Conservation (phyloP, 2,797 vertebrate species). For the Petrocephalus schoutedeni region DNA sequence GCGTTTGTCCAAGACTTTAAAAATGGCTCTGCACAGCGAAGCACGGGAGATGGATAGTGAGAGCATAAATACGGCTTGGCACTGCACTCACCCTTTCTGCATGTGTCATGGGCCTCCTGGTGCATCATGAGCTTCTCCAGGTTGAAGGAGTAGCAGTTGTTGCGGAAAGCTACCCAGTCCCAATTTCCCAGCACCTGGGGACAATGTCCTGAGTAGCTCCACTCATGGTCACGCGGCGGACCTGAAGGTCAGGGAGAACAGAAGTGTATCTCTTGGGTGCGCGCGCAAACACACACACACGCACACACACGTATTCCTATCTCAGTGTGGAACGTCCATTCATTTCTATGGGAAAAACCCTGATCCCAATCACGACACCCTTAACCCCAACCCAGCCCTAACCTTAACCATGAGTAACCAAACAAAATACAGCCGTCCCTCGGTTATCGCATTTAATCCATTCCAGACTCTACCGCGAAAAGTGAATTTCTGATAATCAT, state of each 20-base stretch:
- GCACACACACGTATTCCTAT: not conserved
- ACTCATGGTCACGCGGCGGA: slow-evolving; percentile 56
- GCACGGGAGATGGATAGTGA: not conserved
- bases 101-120: slow-evolving; percentile 75
- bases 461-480: too few relatives aligned
- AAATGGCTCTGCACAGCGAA: not conserved
- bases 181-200: slow-evolving; percentile 75
- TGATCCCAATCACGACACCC: too few relatives aligned
- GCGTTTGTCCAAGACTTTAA: not conserved
- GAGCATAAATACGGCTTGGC: not conserved
- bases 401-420: too few relatives aligned
- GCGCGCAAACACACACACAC: not conserved
- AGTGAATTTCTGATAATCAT: too few relatives aligned
- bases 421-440: too few relatives aligned
- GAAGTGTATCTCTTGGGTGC: not conserved
- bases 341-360: too few relatives aligned
- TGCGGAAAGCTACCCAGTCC: slow-evolving; percentile 84
- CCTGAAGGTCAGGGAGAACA: slow-evolving; percentile 41
- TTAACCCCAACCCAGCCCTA: too few relatives aligned
- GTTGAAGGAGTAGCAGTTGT: slow-evolving; percentile 92
- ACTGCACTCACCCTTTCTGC: slow-evolving; percentile 70
- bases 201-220: slow-evolving; percentile 75
- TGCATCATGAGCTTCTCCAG: slow-evolving; percentile 75
- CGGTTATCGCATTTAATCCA: too few relatives aligned
- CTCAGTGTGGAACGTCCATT: too few relatives aligned